Evolutionary conservation across 2,797 vertebrate species (phyloP), one percentile per base, ranked within the genome.

Genomic region (Ctenopoma multispine): DNA sequence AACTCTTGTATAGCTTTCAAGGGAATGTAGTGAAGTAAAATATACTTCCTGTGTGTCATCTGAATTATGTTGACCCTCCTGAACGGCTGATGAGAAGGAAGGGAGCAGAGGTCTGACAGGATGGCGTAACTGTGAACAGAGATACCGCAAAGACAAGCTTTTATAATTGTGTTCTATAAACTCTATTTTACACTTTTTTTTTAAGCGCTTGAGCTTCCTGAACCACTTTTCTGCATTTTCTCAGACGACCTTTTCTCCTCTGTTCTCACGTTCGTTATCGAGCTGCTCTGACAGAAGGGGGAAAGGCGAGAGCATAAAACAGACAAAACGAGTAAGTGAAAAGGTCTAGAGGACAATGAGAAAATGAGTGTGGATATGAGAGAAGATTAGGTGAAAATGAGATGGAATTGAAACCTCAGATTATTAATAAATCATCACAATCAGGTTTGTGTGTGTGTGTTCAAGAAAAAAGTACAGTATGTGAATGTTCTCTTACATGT

Each of bases 341-440:
- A 40, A 65, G 72, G 53, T 60, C n/a, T 4, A 63, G 23, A 13
- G 44, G 65, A 48, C 44, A 38, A 36, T 27, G 23, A 62, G 27
- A 38, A 46, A 46, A 41, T 4, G 17, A 14, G 15, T 9, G 12
- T 14, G 38, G 34, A 18, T 18, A 41, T 4, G 17, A 18, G 46
- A 53, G 47, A 40, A 44, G 47, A 70, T 24, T 7, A 36, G 18
- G 10, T 38, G 21, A 36, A 12, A 34, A 54, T 49, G 48, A 79
- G 53, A 79, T 63, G 59, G 41, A 63, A 59, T 10, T 61, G 15
- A 41, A 63, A 63, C 61, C 54, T 76, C 34, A 6, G 47, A 56
- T 73, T 78, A 61, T 36, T 81, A 75, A 51, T 75, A 75, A 77
- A 58, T 47, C 57, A 41, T 70, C 66, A 75, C 41, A 23, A 11